These are phyloP conservation scores for Patiria pectinifera DNA, from an alignment of 53 echinoderm and acorn worm genomes.

Conservation along the genomic window DNA sequence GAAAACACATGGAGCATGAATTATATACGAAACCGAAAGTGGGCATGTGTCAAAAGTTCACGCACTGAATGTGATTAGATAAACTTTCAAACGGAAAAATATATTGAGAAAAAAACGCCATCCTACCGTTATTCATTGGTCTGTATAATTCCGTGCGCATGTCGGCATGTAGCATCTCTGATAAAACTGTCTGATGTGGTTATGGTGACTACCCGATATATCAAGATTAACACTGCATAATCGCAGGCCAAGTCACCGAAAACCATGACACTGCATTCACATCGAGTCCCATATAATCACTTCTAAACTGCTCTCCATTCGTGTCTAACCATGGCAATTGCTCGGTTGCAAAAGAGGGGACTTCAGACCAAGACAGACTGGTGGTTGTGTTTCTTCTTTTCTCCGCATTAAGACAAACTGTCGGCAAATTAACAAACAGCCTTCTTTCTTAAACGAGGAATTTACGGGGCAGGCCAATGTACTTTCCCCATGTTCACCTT, in stretches of 20 bases:
- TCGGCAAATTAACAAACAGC: background rate
- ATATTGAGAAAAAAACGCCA: too few relatives aligned
- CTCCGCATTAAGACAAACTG: background rate
- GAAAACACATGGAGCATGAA: background rate
- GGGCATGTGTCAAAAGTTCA: background rate
- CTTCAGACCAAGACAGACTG: background rate
- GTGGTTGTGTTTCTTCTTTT: background rate
- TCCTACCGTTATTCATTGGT: too few relatives aligned
- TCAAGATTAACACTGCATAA: constrained; percentile 19
- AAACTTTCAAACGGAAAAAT: too few relatives aligned
- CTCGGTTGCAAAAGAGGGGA: background rate
- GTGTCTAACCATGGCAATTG: background rate
- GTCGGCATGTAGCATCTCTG: background rate
- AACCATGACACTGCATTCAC: background rate
- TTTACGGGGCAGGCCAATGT: background rate
- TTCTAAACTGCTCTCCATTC: background rate
- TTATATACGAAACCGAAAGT: background rate
- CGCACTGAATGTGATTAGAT: background rate
- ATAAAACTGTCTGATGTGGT: background rate
- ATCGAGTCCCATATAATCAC: background rate
- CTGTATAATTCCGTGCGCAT: background rate
- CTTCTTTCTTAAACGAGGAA: background rate
- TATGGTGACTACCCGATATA: background rate
- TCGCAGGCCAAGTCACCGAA: background rate
- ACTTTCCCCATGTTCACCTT: background rate